Conservation (phyloP, 2,797 vertebrate genomes). For the Salmo trutta region DNA sequence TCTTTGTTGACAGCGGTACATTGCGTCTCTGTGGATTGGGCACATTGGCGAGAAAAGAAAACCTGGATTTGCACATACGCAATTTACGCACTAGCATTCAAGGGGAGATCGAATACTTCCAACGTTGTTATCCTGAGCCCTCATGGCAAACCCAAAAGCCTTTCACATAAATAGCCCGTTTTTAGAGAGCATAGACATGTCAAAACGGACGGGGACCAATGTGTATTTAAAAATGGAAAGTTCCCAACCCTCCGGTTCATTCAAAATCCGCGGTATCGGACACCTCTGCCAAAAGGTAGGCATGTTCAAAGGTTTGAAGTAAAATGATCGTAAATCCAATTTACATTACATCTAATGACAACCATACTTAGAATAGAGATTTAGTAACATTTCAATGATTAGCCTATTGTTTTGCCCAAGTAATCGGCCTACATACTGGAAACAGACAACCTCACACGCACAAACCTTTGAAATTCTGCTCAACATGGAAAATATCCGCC, state of each 20-base stretch:
- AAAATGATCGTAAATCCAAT: not conserved
- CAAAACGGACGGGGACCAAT: slow-evolving; percentile 68
- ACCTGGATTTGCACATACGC: not conserved
- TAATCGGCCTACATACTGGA: not conserved
- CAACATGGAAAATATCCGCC: not conserved
- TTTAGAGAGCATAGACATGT: slow-evolving; percentile 83
- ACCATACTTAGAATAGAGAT: not conserved
- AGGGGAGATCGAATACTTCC: not conserved
- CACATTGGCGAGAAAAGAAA: not conserved
- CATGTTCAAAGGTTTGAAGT: accelerated
- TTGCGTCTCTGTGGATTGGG: not conserved
- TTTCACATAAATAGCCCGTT: slow-evolving; percentile 85
- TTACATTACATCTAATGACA: not conserved
- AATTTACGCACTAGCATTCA: not conserved
- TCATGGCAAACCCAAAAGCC: slow-evolving; percentile 56
- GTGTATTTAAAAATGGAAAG: slow-evolving; percentile 92
- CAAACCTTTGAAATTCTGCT: not conserved
- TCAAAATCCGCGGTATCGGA: slow-evolving; percentile 93
- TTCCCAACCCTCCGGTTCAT: slow-evolving; percentile 87
- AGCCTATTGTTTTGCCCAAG: not conserved
- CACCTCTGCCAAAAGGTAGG: slow-evolving; percentile 87
- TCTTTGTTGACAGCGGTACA: not conserved
- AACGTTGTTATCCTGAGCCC: slow-evolving; percentile 1
- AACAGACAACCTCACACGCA: not conserved
- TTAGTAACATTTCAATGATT: not conserved